Conservation (phyloP, 1,140 invertebrate genomes). For the Anagrus nilaparvatae region DNA sequence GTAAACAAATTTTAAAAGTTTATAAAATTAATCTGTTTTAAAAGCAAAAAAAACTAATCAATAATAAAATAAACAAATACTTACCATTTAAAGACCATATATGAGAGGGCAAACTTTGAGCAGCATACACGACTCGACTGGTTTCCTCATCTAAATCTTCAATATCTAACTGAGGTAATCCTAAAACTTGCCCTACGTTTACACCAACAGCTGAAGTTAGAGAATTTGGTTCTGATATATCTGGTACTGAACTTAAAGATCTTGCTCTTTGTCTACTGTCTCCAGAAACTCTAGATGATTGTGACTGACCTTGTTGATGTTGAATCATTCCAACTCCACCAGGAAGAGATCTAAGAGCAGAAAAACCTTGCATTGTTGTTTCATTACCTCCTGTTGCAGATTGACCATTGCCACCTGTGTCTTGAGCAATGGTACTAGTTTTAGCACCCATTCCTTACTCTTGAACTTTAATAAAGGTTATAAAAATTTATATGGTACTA, state of each 20-base stretch:
- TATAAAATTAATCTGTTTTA: no score
- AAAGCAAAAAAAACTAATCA: no score
- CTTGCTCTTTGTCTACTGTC: conserved; percentile 68
- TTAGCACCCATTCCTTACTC: conserved; percentile 72
- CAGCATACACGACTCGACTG: conserved; percentile 66
- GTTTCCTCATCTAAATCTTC: conserved; percentile 40
- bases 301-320: conserved; percentile 33
- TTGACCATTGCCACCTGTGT: conserved; percentile 55
- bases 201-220: conserved; percentile 35
- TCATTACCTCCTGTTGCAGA: conserved; percentile 68
- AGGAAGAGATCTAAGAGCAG: conserved; percentile 60
- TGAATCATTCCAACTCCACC: conserved; percentile 42
- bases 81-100: conserved; percentile 85
- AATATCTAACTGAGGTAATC: conserved; percentile 34
- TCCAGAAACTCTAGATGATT: conserved; percentile 48
- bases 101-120: conserved; percentile 80
- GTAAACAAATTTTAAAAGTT: no score
- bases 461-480: no score
- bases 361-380: conserved; percentile 54
- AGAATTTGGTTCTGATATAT: conserved; percentile 43
- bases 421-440: conserved; percentile 67
- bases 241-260: conserved; percentile 73
- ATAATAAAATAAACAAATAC: no score
- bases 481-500: no score
- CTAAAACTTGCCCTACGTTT: conserved; percentile 36